A percentile compares a stretch with the other conserved stretches of the same genome.
Conservation (phyloP, 2,888 invertebrate genomes). For the Temnothorax rugatulus region DNA sequence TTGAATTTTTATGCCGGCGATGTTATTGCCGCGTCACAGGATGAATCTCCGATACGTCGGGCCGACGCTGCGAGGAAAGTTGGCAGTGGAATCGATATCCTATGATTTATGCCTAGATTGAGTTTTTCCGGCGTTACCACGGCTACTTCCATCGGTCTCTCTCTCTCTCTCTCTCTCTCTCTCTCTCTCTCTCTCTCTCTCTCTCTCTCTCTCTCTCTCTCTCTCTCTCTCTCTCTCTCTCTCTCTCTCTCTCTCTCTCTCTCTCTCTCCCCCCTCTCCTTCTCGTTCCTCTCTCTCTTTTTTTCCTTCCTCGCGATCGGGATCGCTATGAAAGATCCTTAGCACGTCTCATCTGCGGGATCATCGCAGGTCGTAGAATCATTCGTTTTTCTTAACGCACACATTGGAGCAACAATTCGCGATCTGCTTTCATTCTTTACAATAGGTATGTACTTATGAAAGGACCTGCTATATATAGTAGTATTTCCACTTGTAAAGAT, state of each 20-base stretch:
- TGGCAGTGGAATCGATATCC: conserved; percentile 76
- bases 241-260: not conserved
- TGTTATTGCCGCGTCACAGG: conserved; percentile 82
- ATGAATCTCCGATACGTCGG: conserved; percentile 80
- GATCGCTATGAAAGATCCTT: conserved; percentile 23
- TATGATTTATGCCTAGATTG: conserved; percentile 78
- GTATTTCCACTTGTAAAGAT: not conserved
- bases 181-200: not conserved
- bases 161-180: not conserved
- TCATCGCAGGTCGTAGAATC: not conserved
- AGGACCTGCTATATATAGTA: not conserved
- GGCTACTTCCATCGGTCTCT: conserved; percentile 28
- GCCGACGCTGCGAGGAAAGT: conserved; percentile 71
- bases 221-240: not conserved
- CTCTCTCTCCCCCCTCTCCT: not conserved
- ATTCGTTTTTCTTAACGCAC: not conserved
- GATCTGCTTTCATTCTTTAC: not conserved
- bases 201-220: not conserved
- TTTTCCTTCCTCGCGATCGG: not conserved
- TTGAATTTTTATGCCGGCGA: conserved; percentile 82
- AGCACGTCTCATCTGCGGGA: not conserved
- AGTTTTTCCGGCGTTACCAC: conserved; percentile 71
- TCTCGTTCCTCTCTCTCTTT: not conserved
- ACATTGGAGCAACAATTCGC: not conserved
- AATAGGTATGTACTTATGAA: not conserved